Base-by-base conservation (phyloP, 2,113 vertebrate species). In the Tor tambroides region DNA sequence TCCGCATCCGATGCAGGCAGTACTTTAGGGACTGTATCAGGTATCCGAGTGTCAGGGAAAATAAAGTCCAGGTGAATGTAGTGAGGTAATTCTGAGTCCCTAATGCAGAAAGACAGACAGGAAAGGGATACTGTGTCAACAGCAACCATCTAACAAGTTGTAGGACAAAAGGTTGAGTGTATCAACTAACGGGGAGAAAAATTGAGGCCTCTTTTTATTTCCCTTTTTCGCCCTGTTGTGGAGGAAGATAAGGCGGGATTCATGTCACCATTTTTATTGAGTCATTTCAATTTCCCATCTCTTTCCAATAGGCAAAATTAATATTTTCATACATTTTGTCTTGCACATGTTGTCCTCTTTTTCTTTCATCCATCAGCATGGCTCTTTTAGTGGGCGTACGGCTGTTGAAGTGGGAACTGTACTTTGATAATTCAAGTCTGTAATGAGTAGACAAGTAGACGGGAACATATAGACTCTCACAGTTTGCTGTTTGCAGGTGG, bases 131-230 rank as follows among this genome's bases (percentile, higher is more conserved):
- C 1, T 17, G 43, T 83, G 80, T 83, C 80, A 49, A 84, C 46
- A 84, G 67, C 28, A 30, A 84, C 82, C 67, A 26, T 72, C 30
- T 72, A 84, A 84, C 82, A 84, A 74, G 67, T 71, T 84, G 82
- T 84, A 84, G 82, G 82, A 84, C 82, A 74, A 84, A 84, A 84
- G 82, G 82, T 84, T 84, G 82, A 84, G 82, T 69, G 81, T 74
- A 84, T 84, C 82, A 84, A 14, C 67, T 84, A 74, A 84, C 67
- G 1, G 19, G 43, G 2, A 56, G 23, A 72, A 84, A 54, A 84
- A 38, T 38, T 32, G 7, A 41, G 12, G 79, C 1, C 15, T 49
- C 4, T 26, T 49, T 69, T 26, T 23, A 32, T 82, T 32, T 67
- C 4, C 15, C 10, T 30, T 81, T n/a, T 81, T 81, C 56, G 3